Base-by-base conservation (phyloP, 2,797 vertebrate genomes). In the Typhlichthys subterraneus region DNA sequence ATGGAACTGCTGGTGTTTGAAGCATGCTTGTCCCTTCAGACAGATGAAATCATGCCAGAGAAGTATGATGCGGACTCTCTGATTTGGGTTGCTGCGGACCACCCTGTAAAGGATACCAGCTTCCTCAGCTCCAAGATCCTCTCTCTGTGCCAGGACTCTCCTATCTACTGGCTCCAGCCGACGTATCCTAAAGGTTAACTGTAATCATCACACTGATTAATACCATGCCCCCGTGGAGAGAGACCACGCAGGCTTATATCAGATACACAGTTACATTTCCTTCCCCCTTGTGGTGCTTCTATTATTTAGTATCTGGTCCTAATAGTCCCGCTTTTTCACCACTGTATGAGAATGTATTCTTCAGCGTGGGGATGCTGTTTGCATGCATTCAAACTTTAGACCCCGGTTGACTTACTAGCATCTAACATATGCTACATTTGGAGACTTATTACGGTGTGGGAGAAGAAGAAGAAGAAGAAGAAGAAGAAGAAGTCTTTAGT, bases 161-260 rank as follows among this genome's bases (percentile, higher is more conserved):
- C 95, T 4, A 93, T 98, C 86, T 95, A 93, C 90, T 97, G 96
- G 96, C 94, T 98, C 75, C 93, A 90, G 70, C 94, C 94, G 12
- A 87, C 89, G 1, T 88, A 91, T 69, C 88, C 89, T 45, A 94
- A 95, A 95, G 96, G 96, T 98, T 92, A 3, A 3, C 33, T 31
- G 23, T 54, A 19, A 45, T 23, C 57, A 19, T 23, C 57, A 19
- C 33, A 23, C 42, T 51, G 1, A 61, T 19, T 60, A 46, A 19
- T 2, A 9, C 29, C 33, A 7, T 42, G 38, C 38, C 33, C 13
- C 14, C 11, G 15, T 0, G 45, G 9, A 63, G 12, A 46, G 12
- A 61, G 11, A 29, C 50, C 3, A 31, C 45, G 46, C 61, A 63
- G 49, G n/a, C 12, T 17, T 42, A 42, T 42, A 9, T 29, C 23